These are phyloP conservation scores for Tinamus guttatus DNA, from an alignment of 2,113 vertebrate species.

Conservation along the genomic window DNA sequence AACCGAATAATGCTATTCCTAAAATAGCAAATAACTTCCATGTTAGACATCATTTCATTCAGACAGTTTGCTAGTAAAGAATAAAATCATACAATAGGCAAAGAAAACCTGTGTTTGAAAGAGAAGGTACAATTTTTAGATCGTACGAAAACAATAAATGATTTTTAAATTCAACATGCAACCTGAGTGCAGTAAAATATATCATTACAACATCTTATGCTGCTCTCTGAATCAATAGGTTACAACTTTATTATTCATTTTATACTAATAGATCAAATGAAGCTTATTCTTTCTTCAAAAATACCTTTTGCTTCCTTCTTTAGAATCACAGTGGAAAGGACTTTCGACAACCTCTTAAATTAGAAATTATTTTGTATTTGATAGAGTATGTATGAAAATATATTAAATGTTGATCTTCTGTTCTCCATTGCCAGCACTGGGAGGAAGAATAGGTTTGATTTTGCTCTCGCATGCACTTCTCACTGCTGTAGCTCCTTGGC, in stretches of 20 bases:
- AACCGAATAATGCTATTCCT: background rate
- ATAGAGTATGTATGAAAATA: background rate
- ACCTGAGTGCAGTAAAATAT: background rate
- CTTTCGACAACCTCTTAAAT: background rate
- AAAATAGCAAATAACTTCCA: background rate
- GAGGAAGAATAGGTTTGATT: background rate
- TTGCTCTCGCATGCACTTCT: background rate
- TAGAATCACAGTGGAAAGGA: background rate
- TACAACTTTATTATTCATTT: background rate
- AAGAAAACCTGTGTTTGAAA: background rate
- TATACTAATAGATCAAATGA: background rate
- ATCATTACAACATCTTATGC: accelerated
- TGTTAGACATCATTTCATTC: background rate
- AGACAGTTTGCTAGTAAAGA: background rate
- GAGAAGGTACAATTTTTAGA: background rate
- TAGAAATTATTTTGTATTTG: background rate
- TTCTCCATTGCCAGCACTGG: background rate
- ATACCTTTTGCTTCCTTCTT: background rate
- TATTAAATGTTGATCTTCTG: background rate
- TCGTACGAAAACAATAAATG: accelerated
- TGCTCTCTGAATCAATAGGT: background rate
- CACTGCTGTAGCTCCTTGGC: background rate
- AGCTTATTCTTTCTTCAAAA: background rate
- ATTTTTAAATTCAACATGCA: background rate
- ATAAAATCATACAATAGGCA: background rate